phyloP scores from a whole-genome alignment of 2,797 vertebrate genomes.

The Mormyrus hasselquistii region DNA sequence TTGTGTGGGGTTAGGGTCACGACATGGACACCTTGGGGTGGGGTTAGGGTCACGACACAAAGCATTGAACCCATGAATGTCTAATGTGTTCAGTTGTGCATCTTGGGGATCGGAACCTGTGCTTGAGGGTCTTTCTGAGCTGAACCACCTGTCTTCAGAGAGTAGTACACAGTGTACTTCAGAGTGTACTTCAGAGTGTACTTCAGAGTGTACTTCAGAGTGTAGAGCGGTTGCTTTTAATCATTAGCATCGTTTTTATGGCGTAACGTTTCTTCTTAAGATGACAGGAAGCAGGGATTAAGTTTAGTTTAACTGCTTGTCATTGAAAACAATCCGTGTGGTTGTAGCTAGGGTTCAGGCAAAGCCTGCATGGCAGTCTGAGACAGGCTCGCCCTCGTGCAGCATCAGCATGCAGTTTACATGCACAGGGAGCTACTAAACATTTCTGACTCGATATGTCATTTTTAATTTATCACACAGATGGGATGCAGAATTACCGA shows the following conservation, averaged over 20 bases:
- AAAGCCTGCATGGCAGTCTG: slow-evolving; percentile 11
- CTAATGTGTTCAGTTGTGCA: neutral
- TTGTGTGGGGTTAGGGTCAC: neutral
- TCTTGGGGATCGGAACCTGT: neutral
- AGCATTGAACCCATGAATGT: neutral
- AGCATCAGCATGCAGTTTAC: slow-evolving; percentile 48
- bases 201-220: neutral
- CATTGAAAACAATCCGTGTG: slow-evolving; percentile 67
- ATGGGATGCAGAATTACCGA: slow-evolving; percentile 58
- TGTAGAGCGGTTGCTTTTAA: neutral
- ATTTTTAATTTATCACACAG: slow-evolving; percentile 68
- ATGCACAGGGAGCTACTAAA: slow-evolving; percentile 63
- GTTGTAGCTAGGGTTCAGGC: slow-evolving; percentile 59
- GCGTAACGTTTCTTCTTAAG: neutral
- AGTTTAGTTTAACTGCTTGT: slow-evolving; percentile 69
- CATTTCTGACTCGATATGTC: slow-evolving; percentile 59
- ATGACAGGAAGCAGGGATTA: slow-evolving; percentile 52
- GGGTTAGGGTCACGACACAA: neutral
- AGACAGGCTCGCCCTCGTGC: neutral
- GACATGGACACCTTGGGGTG: neutral
- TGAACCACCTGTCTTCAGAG: neutral
- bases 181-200: neutral
- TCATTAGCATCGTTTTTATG: neutral
- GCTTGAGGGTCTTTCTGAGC: neutral
- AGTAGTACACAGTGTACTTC: neutral